Evolutionary conservation across 35 echinoderm and acorn worm species (phyloP).

Genomic region (Diadema setosum): DNA sequence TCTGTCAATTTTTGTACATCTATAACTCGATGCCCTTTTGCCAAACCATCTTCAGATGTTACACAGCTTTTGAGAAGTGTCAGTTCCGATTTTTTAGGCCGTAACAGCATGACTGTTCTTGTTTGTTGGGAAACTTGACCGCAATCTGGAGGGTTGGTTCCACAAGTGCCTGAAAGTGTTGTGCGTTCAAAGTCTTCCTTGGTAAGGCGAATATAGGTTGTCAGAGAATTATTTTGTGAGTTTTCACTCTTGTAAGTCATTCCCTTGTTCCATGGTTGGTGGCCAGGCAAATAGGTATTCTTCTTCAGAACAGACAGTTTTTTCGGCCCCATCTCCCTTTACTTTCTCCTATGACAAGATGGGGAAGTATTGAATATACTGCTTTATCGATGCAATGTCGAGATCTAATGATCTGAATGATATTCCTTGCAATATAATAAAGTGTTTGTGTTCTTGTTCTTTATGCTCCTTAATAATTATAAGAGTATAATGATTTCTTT

Average conservation of each 20-base stretch:
- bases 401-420: no score
- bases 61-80: neutral
- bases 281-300: neutral
- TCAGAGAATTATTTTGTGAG: neutral
- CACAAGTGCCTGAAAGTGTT: no score
- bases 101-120: neutral
- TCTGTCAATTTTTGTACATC: neutral
- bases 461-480: no score
- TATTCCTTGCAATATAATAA: no score
- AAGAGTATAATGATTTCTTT: no score
- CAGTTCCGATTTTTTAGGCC: neutral
- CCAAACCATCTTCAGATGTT: neutral
- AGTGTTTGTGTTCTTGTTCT: no score
- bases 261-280: neutral
- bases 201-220: neutral
- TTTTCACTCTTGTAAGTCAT: neutral
- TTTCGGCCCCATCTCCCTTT: no score
- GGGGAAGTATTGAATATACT: no score
- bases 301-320: no score
- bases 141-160: neutral
- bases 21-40: neutral
- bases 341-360: no score
- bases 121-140: neutral
- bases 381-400: no score
- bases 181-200: neutral